Evolutionary conservation across 2,888 invertebrate genomes (phyloP).

Genomic region (Tetheella fluctuosa): DNA sequence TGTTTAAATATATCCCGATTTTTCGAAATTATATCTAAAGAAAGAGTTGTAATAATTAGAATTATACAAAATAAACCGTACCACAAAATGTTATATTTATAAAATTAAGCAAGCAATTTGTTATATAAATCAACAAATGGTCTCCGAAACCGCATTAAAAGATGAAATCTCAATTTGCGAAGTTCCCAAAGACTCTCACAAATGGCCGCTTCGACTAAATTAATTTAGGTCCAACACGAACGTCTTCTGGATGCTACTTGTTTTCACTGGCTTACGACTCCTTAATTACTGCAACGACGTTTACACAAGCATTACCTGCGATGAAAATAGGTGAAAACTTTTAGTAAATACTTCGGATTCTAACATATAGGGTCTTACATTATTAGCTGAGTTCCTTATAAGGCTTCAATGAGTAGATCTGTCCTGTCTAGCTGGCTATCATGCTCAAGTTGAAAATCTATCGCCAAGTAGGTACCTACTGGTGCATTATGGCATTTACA

Average conservation of each 20-base stretch:
- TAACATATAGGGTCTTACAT: no score
- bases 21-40: no score
- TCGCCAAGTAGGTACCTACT: no score
- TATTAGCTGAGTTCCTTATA: no score
- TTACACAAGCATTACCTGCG: conserved; percentile 26
- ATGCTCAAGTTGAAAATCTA: no score
- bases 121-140: conserved; percentile 50
- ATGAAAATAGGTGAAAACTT: not conserved
- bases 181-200: conserved; percentile 45
- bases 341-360: not conserved
- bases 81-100: conserved; percentile 9
- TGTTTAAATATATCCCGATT: no score
- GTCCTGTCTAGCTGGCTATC: no score
- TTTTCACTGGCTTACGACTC: conserved; percentile 39
- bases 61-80: no score
- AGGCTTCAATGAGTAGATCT: no score
- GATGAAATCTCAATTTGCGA: conserved; percentile 76
- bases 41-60: no score
- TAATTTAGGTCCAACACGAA: conserved; percentile 54
- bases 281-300: conserved; percentile 45
- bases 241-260: conserved; percentile 31
- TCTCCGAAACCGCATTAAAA: conserved; percentile 59
- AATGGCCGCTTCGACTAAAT: conserved; percentile 50
- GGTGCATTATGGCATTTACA: no score
- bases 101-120: conserved; percentile 26